Percentiles rank a stretch among this genome's conserved stretches.
Conservation (phyloP, 2,888 invertebrate genomes). For the Rhogogaster chlorosoma region DNA sequence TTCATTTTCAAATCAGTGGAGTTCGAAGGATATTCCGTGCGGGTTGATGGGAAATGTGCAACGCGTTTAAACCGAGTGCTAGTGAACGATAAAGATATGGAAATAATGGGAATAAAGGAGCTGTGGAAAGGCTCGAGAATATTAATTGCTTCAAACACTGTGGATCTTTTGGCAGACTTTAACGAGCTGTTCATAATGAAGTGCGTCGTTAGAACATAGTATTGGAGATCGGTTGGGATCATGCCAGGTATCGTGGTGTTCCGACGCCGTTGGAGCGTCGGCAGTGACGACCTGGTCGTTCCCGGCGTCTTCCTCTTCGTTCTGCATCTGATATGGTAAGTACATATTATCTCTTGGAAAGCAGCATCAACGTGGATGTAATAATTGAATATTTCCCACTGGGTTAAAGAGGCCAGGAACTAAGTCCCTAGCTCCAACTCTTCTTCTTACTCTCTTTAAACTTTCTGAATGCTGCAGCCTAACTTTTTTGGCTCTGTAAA, state of each 20-base stretch:
- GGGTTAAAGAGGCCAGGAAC: not conserved
- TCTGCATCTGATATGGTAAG: slow-evolving; percentile 90
- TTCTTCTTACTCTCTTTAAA: not conserved
- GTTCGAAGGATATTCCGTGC: not conserved
- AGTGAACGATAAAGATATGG: slow-evolving; percentile 37
- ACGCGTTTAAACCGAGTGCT: not conserved
- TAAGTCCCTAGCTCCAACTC: not conserved
- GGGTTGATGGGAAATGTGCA: not conserved
- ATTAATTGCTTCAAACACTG: slow-evolving; percentile 10
- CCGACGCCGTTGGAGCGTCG: slow-evolving; percentile 92
- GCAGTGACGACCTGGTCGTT: slow-evolving; percentile 92
- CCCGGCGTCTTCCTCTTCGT: slow-evolving; percentile 89
- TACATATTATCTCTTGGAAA: slow-evolving; percentile 56
- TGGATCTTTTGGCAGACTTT: slow-evolving; percentile 38
- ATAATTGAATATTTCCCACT: not conserved
- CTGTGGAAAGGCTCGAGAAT: slow-evolving; percentile 39
- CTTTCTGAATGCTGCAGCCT: not conserved
- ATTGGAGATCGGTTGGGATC: slow-evolving; percentile 60
- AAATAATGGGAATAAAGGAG: slow-evolving; percentile 38
- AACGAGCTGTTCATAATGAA: slow-evolving; percentile 38
- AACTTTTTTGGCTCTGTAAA: not conserved
- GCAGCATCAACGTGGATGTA: not conserved
- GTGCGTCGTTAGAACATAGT: slow-evolving; percentile 52
- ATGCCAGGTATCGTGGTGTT: slow-evolving; percentile 94
- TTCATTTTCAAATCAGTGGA: not conserved